phyloP scores from a whole-genome alignment of 2,113 vertebrate species.

The Psilopsiagon aymara region DNA sequence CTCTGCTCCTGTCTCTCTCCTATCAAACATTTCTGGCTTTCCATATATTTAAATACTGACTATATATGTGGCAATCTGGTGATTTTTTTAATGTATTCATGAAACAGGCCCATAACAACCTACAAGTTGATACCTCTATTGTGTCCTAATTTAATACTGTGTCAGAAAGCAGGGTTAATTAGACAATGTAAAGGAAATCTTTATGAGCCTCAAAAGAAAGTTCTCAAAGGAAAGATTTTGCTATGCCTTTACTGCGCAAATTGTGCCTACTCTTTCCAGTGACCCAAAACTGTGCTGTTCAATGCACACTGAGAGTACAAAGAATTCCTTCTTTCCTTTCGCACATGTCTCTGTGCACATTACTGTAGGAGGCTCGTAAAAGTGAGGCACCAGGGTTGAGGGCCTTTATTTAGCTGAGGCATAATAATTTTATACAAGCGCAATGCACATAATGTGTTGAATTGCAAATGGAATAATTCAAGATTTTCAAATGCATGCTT shows the following conservation, averaged over 20 bases:
- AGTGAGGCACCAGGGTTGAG: background rate
- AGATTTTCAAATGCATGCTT: background rate
- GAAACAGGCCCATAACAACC: background rate
- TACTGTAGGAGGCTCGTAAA: background rate
- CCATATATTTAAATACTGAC: background rate
- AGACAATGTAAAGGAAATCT: background rate
- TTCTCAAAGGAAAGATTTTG: background rate
- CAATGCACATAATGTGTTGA: background rate
- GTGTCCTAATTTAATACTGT: background rate
- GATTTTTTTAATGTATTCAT: background rate
- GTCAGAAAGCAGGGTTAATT: background rate
- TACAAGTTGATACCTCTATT: background rate
- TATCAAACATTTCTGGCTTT: background rate
- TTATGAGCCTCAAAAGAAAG: background rate
- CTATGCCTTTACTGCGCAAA: background rate
- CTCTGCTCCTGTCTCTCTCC: background rate
- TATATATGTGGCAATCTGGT: background rate
- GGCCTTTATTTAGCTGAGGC: background rate
- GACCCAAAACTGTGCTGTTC: background rate
- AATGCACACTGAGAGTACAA: background rate
- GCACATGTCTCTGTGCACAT: background rate
- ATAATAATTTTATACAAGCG: constrained; percentile 7
- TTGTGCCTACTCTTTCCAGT: background rate
- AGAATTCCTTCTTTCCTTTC: background rate
- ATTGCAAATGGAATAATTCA: background rate